Conservation (phyloP, 2,888 invertebrate genomes). For the Cheilosia scutellata region DNA sequence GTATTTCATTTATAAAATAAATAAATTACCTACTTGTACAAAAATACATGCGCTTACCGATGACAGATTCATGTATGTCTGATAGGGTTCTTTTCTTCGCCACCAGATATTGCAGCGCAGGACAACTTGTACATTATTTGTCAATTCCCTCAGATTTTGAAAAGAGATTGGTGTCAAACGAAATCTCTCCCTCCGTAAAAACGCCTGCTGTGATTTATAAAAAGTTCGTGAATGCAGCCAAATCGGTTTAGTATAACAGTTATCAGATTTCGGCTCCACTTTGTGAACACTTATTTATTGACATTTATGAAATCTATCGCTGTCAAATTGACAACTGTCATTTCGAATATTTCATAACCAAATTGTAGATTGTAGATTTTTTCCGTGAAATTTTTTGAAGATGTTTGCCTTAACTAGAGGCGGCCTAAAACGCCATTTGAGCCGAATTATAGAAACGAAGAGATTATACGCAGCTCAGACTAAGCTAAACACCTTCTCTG, state of each 20-base stretch:
- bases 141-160: no score
- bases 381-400: neutral
- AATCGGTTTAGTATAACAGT: neutral
- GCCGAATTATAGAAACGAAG: neutral
- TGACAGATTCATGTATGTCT: no score
- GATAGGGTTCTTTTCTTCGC: no score
- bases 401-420: conserved; percentile 51
- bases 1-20: no score
- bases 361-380: conserved; percentile 17
- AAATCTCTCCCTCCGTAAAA: no score
- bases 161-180: no score
- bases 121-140: no score
- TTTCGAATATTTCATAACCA: conserved; percentile 68
- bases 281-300: neutral
- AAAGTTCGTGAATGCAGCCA: no score
- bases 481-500: conserved; percentile 3
- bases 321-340: conserved; percentile 25
- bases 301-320: neutral
- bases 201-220: no score
- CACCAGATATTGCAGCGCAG: no score
- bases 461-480: conserved; percentile 46
- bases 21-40: no score
- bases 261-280: neutral
- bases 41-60: no score
- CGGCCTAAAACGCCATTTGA: neutral